Evolutionary conservation across 1,140 invertebrate species (phyloP), one percentile per base, ranked within the genome.

Genomic region (Druon quercuslanigerum): DNA sequence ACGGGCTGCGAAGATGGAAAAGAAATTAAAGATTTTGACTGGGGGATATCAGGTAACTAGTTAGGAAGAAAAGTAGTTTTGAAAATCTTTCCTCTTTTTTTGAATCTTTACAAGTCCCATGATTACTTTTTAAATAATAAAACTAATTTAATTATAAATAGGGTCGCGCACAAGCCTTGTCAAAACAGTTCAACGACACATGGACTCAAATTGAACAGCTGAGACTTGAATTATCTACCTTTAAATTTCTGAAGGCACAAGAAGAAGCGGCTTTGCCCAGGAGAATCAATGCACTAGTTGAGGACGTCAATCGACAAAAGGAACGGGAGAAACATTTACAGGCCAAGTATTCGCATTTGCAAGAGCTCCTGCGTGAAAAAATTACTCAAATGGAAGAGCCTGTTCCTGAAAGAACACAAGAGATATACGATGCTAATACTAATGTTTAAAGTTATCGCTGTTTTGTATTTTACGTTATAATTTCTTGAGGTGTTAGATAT

Each of bases 1-100:
- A 92, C 94, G 96, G 77, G 99, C 98, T 71, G 97, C 96, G 0
- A 99, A 99, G 92, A 95, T 99, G 92, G 99, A 99, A 90, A 99
- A 99, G 88, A 99, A 99, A 92, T 91, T 99, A 1, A 96, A 98
- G 92, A 96, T 99, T 72, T 92, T 99, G 1, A 96, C 98, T 16
- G 98, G 95, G 46, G 97, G 97, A 16, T 98, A 98, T 92, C 96
- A 97, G 92, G 95, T 95, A 88, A 83, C 83, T 75, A 77, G 79
- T 76, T 51, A 17, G 17, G 46, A 60, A 75, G 74, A 73, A 60
- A 77, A 74, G 19, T 75, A 74, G 12, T 66, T 75, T 51, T 57
- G 7, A 70, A 46, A 19, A 77, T 17, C 33, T 14, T 50, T 77
- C 20, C 54, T 2, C 14, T 56, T 74, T 19, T 50, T 77, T 16